Evolutionary conservation across 2,113 vertebrate genomes (phyloP).

Genomic region (Leptocoma aspasia): DNA sequence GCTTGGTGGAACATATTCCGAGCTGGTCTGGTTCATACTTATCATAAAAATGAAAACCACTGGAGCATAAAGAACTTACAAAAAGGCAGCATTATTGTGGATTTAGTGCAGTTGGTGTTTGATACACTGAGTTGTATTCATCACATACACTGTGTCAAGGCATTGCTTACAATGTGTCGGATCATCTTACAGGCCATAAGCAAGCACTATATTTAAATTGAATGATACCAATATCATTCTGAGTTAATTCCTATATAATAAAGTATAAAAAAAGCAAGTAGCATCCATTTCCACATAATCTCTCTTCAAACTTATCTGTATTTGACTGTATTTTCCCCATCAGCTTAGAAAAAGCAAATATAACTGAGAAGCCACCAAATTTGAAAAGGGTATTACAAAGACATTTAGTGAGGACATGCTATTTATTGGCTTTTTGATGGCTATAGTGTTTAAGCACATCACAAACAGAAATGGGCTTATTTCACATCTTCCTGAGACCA

Average conservation of each 20-base stretch:
- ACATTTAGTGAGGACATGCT: not conserved
- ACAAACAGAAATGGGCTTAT: constrained; percentile 38
- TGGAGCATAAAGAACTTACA: constrained; percentile 58
- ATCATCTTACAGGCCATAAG: constrained; percentile 41
- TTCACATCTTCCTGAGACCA: not conserved
- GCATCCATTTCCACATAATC: constrained; percentile 40
- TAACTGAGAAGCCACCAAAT: not conserved
- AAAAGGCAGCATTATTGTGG: constrained; percentile 55
- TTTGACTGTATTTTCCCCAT: constrained; percentile 15
- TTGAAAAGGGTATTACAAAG: not conserved
- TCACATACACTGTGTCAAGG: constrained; percentile 27
- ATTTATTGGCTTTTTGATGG: constrained; percentile 17
- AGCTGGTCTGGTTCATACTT: constrained; percentile 25
- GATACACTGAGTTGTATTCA: constrained; percentile 56
- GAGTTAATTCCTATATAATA: constrained; percentile 54
- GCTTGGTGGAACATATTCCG: not conserved
- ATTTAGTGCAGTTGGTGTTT: constrained; percentile 51
- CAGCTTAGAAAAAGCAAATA: constrained; percentile 14
- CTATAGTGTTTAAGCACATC: constrained; percentile 3
- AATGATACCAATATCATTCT: constrained; percentile 32
- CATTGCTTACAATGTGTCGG: constrained; percentile 30
- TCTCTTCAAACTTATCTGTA: constrained; percentile 38
- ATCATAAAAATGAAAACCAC: constrained; percentile 59
- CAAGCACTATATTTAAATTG: constrained; percentile 33
- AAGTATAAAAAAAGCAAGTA: constrained; percentile 35